Base-by-base conservation (phyloP, 2,888 invertebrate genomes). In the Deroplatys truncata region DNA sequence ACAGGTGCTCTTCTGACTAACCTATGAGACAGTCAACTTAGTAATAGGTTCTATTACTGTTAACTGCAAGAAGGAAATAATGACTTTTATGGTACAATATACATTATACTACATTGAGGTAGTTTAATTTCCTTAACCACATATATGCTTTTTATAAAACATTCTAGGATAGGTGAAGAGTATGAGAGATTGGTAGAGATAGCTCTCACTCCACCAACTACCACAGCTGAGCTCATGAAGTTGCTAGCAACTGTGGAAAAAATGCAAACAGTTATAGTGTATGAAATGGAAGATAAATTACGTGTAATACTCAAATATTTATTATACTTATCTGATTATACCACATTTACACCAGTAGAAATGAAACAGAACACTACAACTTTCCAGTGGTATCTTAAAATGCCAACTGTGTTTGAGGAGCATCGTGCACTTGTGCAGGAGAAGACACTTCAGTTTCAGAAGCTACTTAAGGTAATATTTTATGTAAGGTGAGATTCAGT, bases 341-440 rank as follows among this genome's bases (percentile, higher is more conserved):
- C 96, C 0, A 94, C 95, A 13, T 96, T 98, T 91, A 96, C 97
- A 0, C 97, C 98, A 0, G 94, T 97, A 8, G 98, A 99, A 94
- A 96, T 98, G 92, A 97, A 98, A 92, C 96, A 97, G 83, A 98
- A 98, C 92, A 97, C 97, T 91, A 96, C 96, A 91, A 96, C 98
- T 0, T 98, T 98, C 92, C 96, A 97, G 92, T 98, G 98, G 98
- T 94, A 98, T 92, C 94, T 97, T 49, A 95, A 97, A 87, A 96
- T 99, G 95, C 95, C 97, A 0, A 95, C 96, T 84, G 95, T 98
- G 8, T 96, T 99, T 91, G 97, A 98, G 90, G 97, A 98, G 91
- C 97, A 98, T 93, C 95, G 96, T 91, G 94, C 95, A 84, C 97
- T 98, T 91, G 95, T 98, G 82, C 96, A 96, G 16, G 96, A 96